Evolutionary conservation across 2,797 vertebrate species (phyloP).

Genomic region (Lagodon rhomboides): DNA sequence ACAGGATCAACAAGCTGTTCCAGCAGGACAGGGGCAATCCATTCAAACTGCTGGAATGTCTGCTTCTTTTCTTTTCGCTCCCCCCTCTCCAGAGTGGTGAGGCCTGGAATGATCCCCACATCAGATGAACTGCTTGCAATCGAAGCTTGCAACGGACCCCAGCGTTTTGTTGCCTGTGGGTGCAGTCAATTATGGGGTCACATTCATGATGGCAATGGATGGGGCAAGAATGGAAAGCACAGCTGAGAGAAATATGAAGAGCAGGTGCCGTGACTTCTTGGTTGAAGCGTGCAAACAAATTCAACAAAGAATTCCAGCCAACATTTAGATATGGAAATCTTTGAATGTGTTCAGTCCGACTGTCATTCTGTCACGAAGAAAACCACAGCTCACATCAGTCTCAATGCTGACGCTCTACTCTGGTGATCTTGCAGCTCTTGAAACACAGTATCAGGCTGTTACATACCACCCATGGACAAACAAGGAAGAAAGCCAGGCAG

Average conservation of each 20-base stretch:
- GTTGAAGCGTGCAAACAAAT: neutral
- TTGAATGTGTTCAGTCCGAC: neutral
- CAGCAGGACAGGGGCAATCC: constrained; percentile 17
- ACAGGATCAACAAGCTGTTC: constrained; percentile 21
- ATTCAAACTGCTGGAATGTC: constrained; percentile 20
- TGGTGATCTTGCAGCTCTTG: neutral
- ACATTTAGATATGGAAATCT: neutral
- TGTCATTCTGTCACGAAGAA: neutral
- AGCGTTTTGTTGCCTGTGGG: neutral
- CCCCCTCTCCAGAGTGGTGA: constrained; percentile 21
- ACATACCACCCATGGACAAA: neutral
- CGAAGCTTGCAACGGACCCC: neutral
- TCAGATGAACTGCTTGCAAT: constrained; percentile 10
- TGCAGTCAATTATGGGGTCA: neutral
- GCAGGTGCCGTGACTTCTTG: constrained; percentile 3
- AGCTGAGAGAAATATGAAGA: neutral
- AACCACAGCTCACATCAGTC: neutral
- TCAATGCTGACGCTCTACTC: neutral
- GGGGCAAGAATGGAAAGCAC: neutral
- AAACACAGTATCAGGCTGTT: neutral
- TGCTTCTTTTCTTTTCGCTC: constrained; percentile 10
- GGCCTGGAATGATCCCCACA: constrained; percentile 7
- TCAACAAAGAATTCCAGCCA: neutral
- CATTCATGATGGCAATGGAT: neutral
- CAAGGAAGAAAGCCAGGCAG: neutral